Conservation (phyloP, 2,888 invertebrate species). For the Boloria selene region DNA sequence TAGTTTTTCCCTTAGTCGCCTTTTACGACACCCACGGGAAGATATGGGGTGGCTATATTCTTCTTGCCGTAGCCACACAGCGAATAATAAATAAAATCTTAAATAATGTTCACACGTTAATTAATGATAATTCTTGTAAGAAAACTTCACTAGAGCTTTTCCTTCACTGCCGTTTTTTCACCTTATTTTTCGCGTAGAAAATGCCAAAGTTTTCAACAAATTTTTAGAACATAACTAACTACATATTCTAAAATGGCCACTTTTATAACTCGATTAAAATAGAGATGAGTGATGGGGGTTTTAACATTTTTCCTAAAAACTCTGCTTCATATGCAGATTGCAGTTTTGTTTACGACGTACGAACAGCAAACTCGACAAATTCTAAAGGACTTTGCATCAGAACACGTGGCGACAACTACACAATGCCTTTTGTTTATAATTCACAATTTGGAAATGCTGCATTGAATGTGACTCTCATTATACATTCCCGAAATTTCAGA, state of each 20-base stretch:
- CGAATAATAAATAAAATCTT: no score
- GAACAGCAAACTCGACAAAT: slow-evolving; percentile 40
- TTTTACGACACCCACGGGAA: no score
- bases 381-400: slow-evolving; percentile 41
- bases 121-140: no score
- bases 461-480: slow-evolving; percentile 17
- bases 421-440: slow-evolving; percentile 40
- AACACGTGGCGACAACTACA: slow-evolving; percentile 38
- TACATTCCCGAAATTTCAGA: slow-evolving; percentile 22
- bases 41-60: no score
- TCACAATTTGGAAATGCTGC: slow-evolving; percentile 33
- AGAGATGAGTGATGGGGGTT: slow-evolving; percentile 17
- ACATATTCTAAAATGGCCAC: slow-evolving; percentile 5
- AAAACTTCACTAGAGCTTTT: no score
- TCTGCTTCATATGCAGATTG: slow-evolving; percentile 41
- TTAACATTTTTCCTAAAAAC: slow-evolving; percentile 31
- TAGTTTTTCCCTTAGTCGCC: no score
- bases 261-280: slow-evolving; percentile 36
- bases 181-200: no score
- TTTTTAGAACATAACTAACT: slow-evolving; percentile 1
- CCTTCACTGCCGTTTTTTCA: no score
- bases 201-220: no score
- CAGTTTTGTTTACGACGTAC: slow-evolving; percentile 37
- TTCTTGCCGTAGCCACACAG: no score
- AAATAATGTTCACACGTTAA: no score